These are phyloP conservation scores for Lasioglossum marginatum DNA, from an alignment of 2,888 invertebrate species.

Conservation along the genomic window DNA sequence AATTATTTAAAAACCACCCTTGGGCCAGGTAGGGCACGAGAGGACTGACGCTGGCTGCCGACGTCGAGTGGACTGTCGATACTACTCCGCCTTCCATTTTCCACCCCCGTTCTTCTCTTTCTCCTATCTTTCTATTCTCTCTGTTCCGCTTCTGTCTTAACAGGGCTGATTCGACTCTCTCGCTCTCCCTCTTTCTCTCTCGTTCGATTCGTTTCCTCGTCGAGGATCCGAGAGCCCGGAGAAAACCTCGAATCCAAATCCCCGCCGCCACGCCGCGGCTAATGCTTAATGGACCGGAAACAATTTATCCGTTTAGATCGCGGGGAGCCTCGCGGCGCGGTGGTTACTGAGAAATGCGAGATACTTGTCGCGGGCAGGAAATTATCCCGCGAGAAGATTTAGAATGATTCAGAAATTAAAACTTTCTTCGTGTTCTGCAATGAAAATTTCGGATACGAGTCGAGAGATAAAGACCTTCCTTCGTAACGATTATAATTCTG, in stretches of 20 bases:
- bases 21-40: slow-evolving; percentile 27
- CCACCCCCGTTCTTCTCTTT: slow-evolving; percentile 8
- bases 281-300: slow-evolving; percentile 82
- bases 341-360: slow-evolving; percentile 27
- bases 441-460: no score
- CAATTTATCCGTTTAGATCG: slow-evolving; percentile 78
- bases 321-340: slow-evolving; percentile 31
- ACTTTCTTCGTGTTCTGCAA: no score
- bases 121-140: slow-evolving; percentile 15
- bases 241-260: slow-evolving; percentile 78
- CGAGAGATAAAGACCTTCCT: no score
- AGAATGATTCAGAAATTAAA: no score
- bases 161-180: slow-evolving; percentile 19
- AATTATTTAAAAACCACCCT: slow-evolving; percentile 84
- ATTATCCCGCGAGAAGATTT: not conserved
- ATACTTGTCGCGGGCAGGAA: slow-evolving; percentile 47
- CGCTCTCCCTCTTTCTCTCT: not conserved
- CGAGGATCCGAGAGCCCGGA: slow-evolving; percentile 64
- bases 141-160: slow-evolving; percentile 60
- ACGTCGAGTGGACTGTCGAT: slow-evolving; percentile 57
- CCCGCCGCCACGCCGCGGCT: slow-evolving; percentile 72
- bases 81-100: slow-evolving; percentile 30
- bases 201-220: slow-evolving; percentile 68
- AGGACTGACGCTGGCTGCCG: slow-evolving; percentile 49
- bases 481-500: not conserved